These are phyloP conservation scores for Phoebastria nigripes DNA, from an alignment of 2,797 vertebrate genomes.

Conservation along the genomic window DNA sequence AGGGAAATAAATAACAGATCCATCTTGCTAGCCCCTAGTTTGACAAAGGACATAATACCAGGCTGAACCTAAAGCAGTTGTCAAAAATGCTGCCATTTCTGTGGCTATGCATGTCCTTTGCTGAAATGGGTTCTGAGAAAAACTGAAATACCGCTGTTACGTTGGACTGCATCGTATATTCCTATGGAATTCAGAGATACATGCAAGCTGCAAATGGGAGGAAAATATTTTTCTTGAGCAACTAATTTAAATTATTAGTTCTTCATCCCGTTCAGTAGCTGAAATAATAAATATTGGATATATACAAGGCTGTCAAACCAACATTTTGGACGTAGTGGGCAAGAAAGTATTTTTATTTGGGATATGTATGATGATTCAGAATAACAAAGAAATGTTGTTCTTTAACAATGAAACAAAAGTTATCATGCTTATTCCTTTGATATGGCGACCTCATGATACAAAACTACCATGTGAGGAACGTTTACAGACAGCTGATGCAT, in stretches of 20 bases:
- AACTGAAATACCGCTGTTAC: background rate
- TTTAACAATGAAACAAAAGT: background rate
- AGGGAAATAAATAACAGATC: background rate
- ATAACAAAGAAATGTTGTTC: background rate
- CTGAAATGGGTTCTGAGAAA: background rate
- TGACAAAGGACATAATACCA: background rate
- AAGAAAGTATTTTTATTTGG: background rate
- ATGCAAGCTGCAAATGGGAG: background rate
- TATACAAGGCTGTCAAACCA: background rate
- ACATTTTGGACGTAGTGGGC: background rate
- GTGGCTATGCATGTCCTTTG: background rate
- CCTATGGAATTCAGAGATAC: background rate
- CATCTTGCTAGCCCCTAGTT: background rate
- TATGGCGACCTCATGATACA: background rate
- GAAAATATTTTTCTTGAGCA: background rate
- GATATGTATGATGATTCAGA: background rate
- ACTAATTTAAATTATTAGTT: background rate
- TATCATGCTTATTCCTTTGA: background rate
- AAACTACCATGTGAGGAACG: background rate
- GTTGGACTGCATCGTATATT: accelerated
- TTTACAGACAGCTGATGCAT: background rate
- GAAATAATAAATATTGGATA: background rate
- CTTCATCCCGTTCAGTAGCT: background rate
- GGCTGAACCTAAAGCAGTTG: background rate
- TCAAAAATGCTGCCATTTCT: background rate